These are phyloP conservation scores for Akabosia matsudoensis DNA, from an alignment of 1,140 invertebrate species.

Conservation along the genomic window DNA sequence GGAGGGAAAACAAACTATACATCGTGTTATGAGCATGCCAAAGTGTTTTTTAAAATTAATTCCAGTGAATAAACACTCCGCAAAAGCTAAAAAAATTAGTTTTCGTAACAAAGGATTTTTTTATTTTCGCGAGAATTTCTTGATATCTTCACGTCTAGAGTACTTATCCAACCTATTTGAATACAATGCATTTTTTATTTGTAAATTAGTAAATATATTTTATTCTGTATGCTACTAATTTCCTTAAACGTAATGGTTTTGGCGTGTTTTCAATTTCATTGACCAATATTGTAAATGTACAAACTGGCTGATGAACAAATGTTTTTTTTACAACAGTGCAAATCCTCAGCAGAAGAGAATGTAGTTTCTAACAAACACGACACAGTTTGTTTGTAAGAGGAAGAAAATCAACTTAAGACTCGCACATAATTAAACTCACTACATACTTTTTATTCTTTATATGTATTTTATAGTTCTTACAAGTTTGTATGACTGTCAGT, in stretches of 20 bases:
- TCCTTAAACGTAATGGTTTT: background rate
- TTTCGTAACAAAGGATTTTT: background rate
- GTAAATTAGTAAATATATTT: too few relatives aligned
- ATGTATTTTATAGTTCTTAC: too few relatives aligned
- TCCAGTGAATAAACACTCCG: too few relatives aligned
- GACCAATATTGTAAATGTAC: background rate
- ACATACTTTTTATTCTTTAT: too few relatives aligned
- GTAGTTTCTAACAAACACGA: too few relatives aligned
- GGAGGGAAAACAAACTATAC: background rate
- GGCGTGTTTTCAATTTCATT: background rate
- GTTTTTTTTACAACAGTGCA: too few relatives aligned
- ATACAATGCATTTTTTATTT: background rate
- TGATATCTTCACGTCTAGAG: background rate
- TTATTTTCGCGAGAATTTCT: background rate
- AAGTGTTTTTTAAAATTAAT: too few relatives aligned
- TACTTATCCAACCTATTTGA: background rate
- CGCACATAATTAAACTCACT: too few relatives aligned
- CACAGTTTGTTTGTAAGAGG: too few relatives aligned
- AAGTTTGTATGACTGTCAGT: background rate
- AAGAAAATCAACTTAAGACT: too few relatives aligned
- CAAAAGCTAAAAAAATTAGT: background rate
- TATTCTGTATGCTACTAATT: background rate
- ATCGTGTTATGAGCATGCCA: too few relatives aligned
- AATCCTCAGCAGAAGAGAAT: too few relatives aligned
- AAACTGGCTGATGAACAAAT: constrained; percentile 10